phyloP scores from a whole-genome alignment of 2,113 vertebrate species.

The Alligator sinensis region DNA sequence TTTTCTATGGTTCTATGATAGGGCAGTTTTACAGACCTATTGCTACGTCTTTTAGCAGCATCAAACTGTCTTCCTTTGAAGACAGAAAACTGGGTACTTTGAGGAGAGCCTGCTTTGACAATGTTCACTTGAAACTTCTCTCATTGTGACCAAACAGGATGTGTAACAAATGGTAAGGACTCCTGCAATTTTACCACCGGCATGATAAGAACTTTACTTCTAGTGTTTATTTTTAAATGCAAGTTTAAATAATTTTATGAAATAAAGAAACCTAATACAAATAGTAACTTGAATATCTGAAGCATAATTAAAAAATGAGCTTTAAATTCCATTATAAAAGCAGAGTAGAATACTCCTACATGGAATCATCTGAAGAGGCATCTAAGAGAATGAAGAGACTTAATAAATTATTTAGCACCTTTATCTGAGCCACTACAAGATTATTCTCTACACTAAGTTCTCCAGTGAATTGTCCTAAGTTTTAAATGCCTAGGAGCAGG shows the following conservation, averaged over 20 bases:
- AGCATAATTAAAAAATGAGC: not conserved
- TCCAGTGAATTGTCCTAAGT: rapidly evolving
- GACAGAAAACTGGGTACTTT: not conserved
- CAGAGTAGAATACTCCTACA: not conserved
- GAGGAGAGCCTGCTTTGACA: not conserved
- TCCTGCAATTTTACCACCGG: not conserved
- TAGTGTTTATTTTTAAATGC: not conserved
- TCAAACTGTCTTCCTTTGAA: not conserved
- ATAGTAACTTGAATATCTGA: not conserved
- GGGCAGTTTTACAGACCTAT: not conserved
- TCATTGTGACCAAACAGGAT: conserved; percentile 21
- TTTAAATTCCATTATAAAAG: not conserved
- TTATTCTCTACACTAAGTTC: not conserved
- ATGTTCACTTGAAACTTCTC: conserved; percentile 29
- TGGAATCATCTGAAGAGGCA: not conserved
- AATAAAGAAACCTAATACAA: not conserved
- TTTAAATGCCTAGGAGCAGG: too few relatives aligned
- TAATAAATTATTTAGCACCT: not conserved
- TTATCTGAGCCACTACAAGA: not conserved
- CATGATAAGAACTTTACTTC: conserved; percentile 20
- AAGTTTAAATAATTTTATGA: not conserved
- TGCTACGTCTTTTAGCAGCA: not conserved
- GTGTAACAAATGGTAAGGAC: conserved; percentile 19
- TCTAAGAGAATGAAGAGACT: not conserved
- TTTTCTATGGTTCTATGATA: too few relatives aligned